Percentiles rank a stretch among this genome's conserved stretches.
These are phyloP conservation scores for Drosophila malerkotliana DNA, from an alignment of 1,140 invertebrate species.

Conservation along the genomic window DNA sequence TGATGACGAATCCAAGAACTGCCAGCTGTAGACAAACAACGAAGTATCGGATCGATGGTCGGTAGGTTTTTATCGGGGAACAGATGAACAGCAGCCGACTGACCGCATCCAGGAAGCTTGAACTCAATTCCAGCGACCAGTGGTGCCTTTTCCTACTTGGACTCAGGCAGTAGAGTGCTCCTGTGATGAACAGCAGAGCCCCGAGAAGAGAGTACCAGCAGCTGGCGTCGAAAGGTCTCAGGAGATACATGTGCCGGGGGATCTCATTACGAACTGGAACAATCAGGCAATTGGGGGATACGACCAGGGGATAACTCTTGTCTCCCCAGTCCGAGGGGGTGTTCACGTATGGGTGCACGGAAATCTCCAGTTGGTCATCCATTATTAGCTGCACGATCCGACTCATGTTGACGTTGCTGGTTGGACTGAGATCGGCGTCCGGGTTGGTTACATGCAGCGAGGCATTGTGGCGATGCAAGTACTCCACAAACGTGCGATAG, in stretches of 20 bases:
- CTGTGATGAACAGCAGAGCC: conserved; percentile 48
- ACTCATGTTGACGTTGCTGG: conserved; percentile 62
- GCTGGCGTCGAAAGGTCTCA: conserved; percentile 51
- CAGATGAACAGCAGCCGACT: conserved; percentile 51
- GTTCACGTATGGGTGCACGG: conserved; percentile 64
- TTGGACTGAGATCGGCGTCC: conserved; percentile 3
- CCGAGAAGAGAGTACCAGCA: conserved; percentile 46
- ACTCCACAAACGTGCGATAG: conserved; percentile 64
- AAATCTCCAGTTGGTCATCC: conserved; percentile 51
- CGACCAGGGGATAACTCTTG: conserved; percentile 65
- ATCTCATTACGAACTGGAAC: conserved; percentile 70
- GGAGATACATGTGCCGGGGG: conserved; percentile 66
- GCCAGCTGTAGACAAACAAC: conserved; percentile 50
- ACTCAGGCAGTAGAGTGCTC: conserved; percentile 34
- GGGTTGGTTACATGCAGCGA: conserved; percentile 55
- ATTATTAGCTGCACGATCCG: conserved; percentile 50
- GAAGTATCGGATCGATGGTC: conserved; percentile 44
- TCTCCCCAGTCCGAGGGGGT: conserved; percentile 45
- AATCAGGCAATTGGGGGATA: conserved; percentile 63
- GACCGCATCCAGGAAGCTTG: conserved; percentile 48
- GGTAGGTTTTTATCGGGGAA: conserved; percentile 24
- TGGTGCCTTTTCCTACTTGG: neutral
- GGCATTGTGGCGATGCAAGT: conserved; percentile 63
- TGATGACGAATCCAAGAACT: conserved; percentile 63
- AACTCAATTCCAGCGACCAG: conserved; percentile 1